These are phyloP conservation scores for Megalopta genalis DNA, from an alignment of 1,140 invertebrate species.

Conservation along the genomic window DNA sequence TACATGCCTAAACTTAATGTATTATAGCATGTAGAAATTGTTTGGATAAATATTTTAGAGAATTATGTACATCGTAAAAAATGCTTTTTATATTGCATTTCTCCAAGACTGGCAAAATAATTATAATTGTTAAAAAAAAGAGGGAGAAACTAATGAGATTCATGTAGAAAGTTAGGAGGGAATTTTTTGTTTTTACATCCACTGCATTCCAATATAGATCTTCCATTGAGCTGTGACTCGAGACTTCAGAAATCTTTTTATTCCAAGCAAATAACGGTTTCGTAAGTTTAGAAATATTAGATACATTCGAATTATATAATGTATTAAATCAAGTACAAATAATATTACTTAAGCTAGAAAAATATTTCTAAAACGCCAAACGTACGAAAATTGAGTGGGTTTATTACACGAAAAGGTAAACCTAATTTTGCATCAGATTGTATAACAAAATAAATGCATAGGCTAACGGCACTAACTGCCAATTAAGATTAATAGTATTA, in stretches of 20 bases:
- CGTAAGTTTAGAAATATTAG: conserved; percentile 43
- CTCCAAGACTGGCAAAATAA: conserved; percentile 52
- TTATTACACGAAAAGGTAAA: conserved; percentile 35
- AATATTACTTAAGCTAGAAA: conserved; percentile 54
- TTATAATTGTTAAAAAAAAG: conserved; percentile 40
- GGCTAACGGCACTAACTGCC: conserved; percentile 34
- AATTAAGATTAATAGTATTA: conserved; percentile 50
- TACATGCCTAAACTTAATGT: conserved; percentile 38
- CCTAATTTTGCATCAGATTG: conserved; percentile 45
- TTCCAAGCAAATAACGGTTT: conserved; percentile 46
- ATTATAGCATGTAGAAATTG: conserved; percentile 32
- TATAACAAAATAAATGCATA: conserved; percentile 29
- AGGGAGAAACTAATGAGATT: conserved; percentile 10
- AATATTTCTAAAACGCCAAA: conserved; percentile 52
- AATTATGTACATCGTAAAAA: conserved; percentile 31
- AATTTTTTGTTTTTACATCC: conserved; percentile 43
- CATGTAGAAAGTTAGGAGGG: conserved; percentile 19
- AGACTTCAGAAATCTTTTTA: conserved; percentile 57
- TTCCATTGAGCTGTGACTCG: conserved; percentile 50
- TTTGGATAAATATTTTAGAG: conserved; percentile 57
- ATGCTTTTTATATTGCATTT: conserved; percentile 60
- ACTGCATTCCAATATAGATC: conserved; percentile 57
- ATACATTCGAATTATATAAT: conserved; percentile 44
- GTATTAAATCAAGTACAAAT: conserved; percentile 70
- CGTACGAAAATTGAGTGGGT: conserved; percentile 36